Evolutionary conservation across 2,797 vertebrate species (phyloP).

Genomic region (Alcedo atthis): DNA sequence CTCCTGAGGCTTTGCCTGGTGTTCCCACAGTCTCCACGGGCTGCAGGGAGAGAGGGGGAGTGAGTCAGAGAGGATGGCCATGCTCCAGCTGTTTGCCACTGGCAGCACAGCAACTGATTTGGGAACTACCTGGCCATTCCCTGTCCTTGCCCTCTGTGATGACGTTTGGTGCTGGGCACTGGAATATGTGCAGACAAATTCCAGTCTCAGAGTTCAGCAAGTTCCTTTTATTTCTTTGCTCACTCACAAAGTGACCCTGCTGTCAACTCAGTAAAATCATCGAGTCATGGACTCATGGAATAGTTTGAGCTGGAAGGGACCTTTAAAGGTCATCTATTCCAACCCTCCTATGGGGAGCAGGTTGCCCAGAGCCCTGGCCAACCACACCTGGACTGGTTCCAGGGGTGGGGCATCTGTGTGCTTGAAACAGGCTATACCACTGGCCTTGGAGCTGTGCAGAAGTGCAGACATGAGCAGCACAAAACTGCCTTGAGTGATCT

Average conservation of each 20-base stretch:
- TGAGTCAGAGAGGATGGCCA: not conserved
- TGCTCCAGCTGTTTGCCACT: not conserved
- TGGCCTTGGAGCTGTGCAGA: not conserved
- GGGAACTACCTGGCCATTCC: rapidly evolving
- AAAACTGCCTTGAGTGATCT: not conserved
- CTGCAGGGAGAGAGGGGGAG: not conserved
- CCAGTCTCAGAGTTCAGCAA: not conserved
- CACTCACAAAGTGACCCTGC: not conserved
- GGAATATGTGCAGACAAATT: not conserved
- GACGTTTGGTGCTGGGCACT: not conserved
- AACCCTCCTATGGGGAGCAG: too few relatives aligned
- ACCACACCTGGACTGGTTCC: not conserved
- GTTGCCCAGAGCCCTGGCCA: too few relatives aligned
- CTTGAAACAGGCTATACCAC: not conserved
- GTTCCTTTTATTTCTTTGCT: not conserved
- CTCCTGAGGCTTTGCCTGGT: not conserved
- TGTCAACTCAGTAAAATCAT: too few relatives aligned
- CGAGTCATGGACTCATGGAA: too few relatives aligned
- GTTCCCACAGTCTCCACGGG: not conserved
- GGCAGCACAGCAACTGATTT: not conserved
- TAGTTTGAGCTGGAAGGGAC: too few relatives aligned
- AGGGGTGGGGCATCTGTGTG: not conserved
- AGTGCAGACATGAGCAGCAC: not conserved
- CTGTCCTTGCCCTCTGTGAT: not conserved
- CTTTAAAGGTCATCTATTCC: too few relatives aligned